A percentile compares a stretch with the other conserved stretches of the same genome.
These are phyloP conservation scores for Drosophila varians DNA, from an alignment of 1,140 invertebrate genomes.

Conservation along the genomic window DNA sequence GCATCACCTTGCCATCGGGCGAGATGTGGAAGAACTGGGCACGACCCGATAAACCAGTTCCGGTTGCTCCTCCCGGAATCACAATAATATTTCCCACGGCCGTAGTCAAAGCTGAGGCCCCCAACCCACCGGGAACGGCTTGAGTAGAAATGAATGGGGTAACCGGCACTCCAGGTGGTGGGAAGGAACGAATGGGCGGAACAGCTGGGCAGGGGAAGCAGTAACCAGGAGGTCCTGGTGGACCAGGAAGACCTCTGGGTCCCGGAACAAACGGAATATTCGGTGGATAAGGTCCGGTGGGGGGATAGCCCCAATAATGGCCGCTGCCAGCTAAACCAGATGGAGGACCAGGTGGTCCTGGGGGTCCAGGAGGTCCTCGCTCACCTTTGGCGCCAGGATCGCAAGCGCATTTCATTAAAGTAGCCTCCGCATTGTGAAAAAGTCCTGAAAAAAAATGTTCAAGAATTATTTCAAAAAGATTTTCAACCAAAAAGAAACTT, in stretches of 20 bases:
- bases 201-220: constrained; percentile 42
- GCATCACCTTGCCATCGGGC: constrained; percentile 55
- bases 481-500: constrained; percentile 8
- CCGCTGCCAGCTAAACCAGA: constrained; percentile 5
- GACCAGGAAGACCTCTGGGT: constrained; percentile 44
- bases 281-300: constrained; percentile 22
- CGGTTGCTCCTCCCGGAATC: constrained; percentile 29
- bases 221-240: constrained; percentile 49
- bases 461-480: not conserved
- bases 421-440: constrained; percentile 18
- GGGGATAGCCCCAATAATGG: constrained; percentile 29
- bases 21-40: constrained; percentile 60
- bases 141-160: constrained; percentile 29
- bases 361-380: constrained; percentile 54
- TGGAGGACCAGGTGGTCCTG: constrained; percentile 51
- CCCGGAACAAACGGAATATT: constrained; percentile 38
- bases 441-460: constrained; percentile 24
- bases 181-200: not conserved
- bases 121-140: constrained; percentile 4
- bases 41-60: constrained; percentile 34
- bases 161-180: constrained; percentile 20
- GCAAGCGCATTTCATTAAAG: constrained; percentile 61
- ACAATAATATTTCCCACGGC: constrained; percentile 67
- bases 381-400: constrained; percentile 54
- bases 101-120: constrained; percentile 12